Evolutionary conservation across 2,113 vertebrate genomes (phyloP).

Genomic region (Poecilia latipinna): DNA sequence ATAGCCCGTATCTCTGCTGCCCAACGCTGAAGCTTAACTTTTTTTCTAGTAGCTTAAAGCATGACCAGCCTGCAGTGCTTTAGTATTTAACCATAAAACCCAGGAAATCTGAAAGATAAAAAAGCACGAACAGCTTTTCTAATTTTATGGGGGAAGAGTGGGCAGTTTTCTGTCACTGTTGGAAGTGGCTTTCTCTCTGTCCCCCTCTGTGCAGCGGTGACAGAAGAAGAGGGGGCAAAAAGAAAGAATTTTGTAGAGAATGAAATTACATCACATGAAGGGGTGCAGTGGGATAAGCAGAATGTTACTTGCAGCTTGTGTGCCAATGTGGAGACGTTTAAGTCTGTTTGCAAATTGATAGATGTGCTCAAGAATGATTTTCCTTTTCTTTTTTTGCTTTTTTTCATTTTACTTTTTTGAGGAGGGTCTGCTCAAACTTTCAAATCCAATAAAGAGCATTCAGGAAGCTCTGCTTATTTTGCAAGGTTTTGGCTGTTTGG

Average conservation of each 20-base stretch:
- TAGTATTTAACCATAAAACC: conserved; percentile 87
- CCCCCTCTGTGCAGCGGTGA: conserved; percentile 73
- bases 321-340: conserved; percentile 77
- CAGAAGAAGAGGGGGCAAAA: conserved; percentile 68
- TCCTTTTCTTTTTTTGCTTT: conserved; percentile 5
- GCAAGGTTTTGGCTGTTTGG: conserved; percentile 39
- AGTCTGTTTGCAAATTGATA: conserved; percentile 84
- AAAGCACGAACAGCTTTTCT: conserved; percentile 81
- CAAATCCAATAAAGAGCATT: conserved; percentile 79
- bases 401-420: conserved; percentile 33
- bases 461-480: conserved; percentile 72
- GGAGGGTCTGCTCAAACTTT: conserved; percentile 62
- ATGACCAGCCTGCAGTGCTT: conserved; percentile 93
- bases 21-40: conserved; percentile 93
- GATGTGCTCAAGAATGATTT: conserved; percentile 70
- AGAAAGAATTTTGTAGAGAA: conserved; percentile 77
- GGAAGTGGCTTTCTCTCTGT: conserved; percentile 82
- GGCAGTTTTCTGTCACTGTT: conserved; percentile 84
- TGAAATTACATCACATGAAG: conserved; percentile 81
- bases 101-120: conserved; percentile 90
- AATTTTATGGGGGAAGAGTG: conserved; percentile 84
- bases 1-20: conserved; percentile 92
- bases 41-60: conserved; percentile 92
- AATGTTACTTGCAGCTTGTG: conserved; percentile 68
- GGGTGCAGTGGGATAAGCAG: conserved; percentile 76